These are phyloP conservation scores for Bettongia penicillata DNA, from an alignment of 2,113 vertebrate genomes.

Conservation along the genomic window DNA sequence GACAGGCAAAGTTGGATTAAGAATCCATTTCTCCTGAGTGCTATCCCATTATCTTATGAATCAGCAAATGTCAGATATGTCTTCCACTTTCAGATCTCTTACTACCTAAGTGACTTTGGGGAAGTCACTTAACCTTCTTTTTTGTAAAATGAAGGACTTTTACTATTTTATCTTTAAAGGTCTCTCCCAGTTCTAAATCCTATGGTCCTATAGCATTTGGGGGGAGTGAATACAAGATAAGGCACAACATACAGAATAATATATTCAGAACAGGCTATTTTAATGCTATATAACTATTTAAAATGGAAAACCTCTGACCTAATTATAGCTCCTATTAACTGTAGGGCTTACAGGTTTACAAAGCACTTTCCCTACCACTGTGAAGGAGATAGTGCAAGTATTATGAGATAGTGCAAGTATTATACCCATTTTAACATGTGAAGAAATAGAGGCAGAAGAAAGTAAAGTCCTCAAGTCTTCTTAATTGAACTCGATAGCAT, in stretches of 20 bases:
- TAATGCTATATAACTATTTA: not conserved
- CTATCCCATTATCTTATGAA: not conserved
- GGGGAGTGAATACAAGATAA: not conserved
- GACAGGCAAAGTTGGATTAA: not conserved
- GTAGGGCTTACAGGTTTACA: not conserved
- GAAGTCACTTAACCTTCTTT: not conserved
- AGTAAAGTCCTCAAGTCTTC: not conserved
- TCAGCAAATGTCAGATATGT: not conserved
- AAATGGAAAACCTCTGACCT: not conserved
- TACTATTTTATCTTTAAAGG: not conserved
- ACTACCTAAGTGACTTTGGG: not conserved
- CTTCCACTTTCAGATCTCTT: not conserved
- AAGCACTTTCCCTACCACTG: not conserved
- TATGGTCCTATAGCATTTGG: not conserved
- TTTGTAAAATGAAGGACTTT: not conserved
- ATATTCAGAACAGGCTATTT: not conserved
- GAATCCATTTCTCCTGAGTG: not conserved
- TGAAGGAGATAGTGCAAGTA: not conserved
- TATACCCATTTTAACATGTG: not conserved
- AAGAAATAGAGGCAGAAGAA: not conserved
- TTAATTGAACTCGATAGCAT: no score
- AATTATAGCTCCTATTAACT: not conserved
- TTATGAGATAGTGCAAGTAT: not conserved
- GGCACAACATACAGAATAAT: not conserved
- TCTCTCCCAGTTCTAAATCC: not conserved